These are phyloP conservation scores for Amphibalanus amphitrite DNA, from an alignment of 1,140 invertebrate species.

Conservation along the genomic window DNA sequence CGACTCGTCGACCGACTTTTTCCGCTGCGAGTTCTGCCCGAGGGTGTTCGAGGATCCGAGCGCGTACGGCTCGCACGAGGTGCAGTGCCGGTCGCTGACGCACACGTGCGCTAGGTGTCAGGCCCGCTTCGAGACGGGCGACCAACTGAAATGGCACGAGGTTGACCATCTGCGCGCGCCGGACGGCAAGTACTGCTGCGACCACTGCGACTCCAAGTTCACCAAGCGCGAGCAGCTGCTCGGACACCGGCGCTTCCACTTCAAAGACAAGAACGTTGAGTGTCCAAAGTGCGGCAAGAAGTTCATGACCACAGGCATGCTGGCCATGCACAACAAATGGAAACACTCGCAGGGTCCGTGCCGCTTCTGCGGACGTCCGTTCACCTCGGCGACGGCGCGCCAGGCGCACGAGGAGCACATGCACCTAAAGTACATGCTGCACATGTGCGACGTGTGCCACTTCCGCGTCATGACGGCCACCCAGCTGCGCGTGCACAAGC, in stretches of 20 bases:
- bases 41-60: not conserved
- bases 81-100: not conserved
- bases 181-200: not conserved
- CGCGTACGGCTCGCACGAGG: conserved; percentile 2
- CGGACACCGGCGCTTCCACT: conserved; percentile 3
- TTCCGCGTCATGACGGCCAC: not conserved
- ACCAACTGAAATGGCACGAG: not conserved
- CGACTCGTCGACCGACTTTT: not conserved
- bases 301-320: not conserved
- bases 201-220: not conserved
- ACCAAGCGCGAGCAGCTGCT: conserved; percentile 1
- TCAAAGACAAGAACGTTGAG: not conserved
- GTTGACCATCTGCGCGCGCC: not conserved
- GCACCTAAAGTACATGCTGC: not conserved
- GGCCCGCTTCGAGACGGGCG: not conserved
- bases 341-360: conserved; percentile 1
- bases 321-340: conserved; percentile 1
- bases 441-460: conserved; percentile 1
- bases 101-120: not conserved
- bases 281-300: not conserved
- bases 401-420: conserved; percentile 2
- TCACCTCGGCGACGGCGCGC: not conserved
- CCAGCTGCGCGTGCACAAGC: conserved; percentile 3
- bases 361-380: conserved; percentile 4
- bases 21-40: not conserved